Evolutionary conservation across 2,797 vertebrate genomes (phyloP).

Genomic region (Lateolabrax maculatus): DNA sequence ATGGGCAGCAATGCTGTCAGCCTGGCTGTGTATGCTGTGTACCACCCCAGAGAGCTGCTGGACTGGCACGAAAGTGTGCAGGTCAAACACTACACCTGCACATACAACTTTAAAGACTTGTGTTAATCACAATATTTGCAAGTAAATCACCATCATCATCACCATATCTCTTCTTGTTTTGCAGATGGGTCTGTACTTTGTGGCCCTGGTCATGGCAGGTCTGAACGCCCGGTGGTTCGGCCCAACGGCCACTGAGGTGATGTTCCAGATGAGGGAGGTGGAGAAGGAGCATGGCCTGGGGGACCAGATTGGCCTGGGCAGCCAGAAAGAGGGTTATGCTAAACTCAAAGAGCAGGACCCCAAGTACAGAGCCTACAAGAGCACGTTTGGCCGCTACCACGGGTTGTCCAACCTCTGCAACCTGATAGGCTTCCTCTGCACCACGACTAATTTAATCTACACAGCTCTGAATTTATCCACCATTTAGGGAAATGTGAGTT

Average conservation of each 20-base stretch:
- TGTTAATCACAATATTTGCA: background rate
- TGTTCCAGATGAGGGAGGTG: conserved; percentile 86
- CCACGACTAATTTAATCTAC: conserved; percentile 85
- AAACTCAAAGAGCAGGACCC: conserved; percentile 90
- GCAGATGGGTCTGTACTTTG: conserved; percentile 88
- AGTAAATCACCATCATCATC: background rate
- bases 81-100: conserved; percentile 72
- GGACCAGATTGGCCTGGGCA: conserved; percentile 81
- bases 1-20: conserved; percentile 84
- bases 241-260: conserved; percentile 80
- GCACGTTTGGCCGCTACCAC: conserved; percentile 87
- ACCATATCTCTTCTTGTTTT: background rate
- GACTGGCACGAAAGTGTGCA: conserved; percentile 87
- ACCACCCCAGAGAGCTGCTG: conserved; percentile 87
- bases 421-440: conserved; percentile 87
- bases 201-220: conserved; percentile 79
- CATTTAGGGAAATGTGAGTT: conserved; percentile 72
- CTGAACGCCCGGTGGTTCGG: conserved; percentile 89
- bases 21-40: conserved; percentile 85
- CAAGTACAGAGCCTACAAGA: conserved; percentile 85
- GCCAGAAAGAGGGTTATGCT: conserved; percentile 84
- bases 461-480: conserved; percentile 85
- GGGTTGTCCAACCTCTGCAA: conserved; percentile 89
- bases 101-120: background rate
- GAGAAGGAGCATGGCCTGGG: conserved; percentile 90